These are phyloP conservation scores for Drosophila pegasa DNA, from an alignment of 2,888 invertebrate genomes.

Conservation along the genomic window DNA sequence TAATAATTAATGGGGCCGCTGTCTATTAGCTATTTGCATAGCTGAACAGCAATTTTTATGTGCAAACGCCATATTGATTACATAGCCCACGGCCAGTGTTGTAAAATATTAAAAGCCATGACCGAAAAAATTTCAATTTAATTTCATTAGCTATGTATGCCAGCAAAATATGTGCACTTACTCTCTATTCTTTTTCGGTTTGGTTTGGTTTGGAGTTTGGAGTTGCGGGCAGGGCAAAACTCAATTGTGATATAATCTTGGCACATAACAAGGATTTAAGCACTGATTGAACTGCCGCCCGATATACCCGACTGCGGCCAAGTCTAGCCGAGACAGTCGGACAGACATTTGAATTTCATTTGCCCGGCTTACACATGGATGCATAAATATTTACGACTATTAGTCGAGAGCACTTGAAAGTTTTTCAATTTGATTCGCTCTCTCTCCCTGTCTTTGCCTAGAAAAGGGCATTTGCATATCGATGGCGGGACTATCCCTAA, in stretches of 20 bases:
- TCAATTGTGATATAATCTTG: slow-evolving; percentile 52
- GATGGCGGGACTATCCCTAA: slow-evolving; percentile 42
- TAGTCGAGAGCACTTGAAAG: slow-evolving; percentile 67
- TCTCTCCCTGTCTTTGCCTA: background rate
- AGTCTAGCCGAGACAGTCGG: slow-evolving; percentile 45
- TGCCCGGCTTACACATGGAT: slow-evolving; percentile 60
- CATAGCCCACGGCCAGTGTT: slow-evolving; percentile 5
- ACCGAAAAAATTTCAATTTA: slow-evolving; percentile 51
- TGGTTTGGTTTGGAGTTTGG: background rate
- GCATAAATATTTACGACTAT: slow-evolving; percentile 81
- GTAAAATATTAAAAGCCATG: slow-evolving; percentile 8
- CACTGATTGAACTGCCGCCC: slow-evolving; percentile 43
- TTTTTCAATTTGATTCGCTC: slow-evolving; percentile 67
- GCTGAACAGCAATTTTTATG: slow-evolving; percentile 21
- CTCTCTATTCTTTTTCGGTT: background rate
- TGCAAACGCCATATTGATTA: slow-evolving; percentile 20
- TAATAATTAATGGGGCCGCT: background rate
- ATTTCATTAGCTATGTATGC: slow-evolving; percentile 54
- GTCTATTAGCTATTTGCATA: slow-evolving; percentile 33
- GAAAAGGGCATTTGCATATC: slow-evolving; percentile 73
- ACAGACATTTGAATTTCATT: slow-evolving; percentile 69
- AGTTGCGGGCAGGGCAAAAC: background rate
- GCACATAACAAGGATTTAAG: slow-evolving; percentile 51
- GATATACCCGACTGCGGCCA: slow-evolving; percentile 34
- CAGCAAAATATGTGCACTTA: slow-evolving; percentile 26